A percentile compares a stretch with the other conserved stretches of the same genome.
Conservation (phyloP, 2,113 vertebrate genomes). For the Hylia prasina region DNA sequence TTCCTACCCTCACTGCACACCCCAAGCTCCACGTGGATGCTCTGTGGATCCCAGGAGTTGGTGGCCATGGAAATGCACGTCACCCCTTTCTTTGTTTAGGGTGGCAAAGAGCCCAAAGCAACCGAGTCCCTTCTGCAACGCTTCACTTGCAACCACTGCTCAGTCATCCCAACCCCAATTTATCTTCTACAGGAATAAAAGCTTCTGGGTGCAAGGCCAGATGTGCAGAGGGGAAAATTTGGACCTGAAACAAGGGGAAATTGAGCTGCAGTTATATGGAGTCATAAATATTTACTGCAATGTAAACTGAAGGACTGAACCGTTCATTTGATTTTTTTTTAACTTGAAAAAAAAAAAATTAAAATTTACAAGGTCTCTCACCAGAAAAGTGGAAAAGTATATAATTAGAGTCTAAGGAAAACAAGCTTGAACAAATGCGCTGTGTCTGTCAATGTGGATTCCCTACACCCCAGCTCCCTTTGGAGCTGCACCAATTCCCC, state of each 20-base stretch:
- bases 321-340: not conserved
- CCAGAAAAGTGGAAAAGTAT: conserved; percentile 26
- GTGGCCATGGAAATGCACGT: not conserved
- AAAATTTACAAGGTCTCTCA: conserved; percentile 33
- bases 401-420: conserved; percentile 45
- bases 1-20: not conserved
- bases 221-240: conserved; percentile 31
- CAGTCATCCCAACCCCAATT: conserved; percentile 7
- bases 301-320: conserved; percentile 14
- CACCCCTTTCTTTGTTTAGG: not conserved
- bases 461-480: not conserved
- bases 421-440: conserved; percentile 23
- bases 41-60: not conserved
- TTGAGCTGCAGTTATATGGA: conserved; percentile 39
- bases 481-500: conserved; percentile 20
- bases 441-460: conserved; percentile 20
- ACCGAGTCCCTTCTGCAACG: not conserved
- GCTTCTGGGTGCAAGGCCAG: conserved; percentile 38
- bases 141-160: not conserved
- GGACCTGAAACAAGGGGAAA: conserved; percentile 51
- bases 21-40: not conserved
- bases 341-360: not conserved
- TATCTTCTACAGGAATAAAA: conserved; percentile 31
- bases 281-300: conserved; percentile 58
- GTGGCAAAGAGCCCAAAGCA: conserved; percentile 6